Evolutionary conservation across 2,888 invertebrate species (phyloP).

Genomic region (Syrphus vitripennis): DNA sequence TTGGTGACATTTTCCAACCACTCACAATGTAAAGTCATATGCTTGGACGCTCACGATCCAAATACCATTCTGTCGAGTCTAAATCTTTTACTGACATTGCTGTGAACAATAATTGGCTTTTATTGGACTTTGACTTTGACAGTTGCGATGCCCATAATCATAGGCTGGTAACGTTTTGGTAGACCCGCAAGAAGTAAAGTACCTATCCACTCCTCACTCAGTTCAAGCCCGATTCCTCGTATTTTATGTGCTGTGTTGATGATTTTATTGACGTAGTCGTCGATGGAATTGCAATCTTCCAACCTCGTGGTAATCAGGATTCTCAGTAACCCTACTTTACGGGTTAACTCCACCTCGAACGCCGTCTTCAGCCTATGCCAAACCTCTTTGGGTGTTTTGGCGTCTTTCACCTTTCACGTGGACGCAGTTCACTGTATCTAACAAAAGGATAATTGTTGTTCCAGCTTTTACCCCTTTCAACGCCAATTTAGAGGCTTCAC

Average conservation of each 20-base stretch:
- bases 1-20: neutral
- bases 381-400: slow-evolving; percentile 72
- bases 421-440: slow-evolving; percentile 72
- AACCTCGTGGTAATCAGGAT: slow-evolving; percentile 60
- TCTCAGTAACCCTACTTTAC: slow-evolving; percentile 74
- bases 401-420: slow-evolving; percentile 73
- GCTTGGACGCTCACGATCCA: neutral
- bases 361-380: slow-evolving; percentile 73
- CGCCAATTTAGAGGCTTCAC: neutral
- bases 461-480: slow-evolving; percentile 11
- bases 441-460: slow-evolving; percentile 37
- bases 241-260: slow-evolving; percentile 74
- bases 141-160: slow-evolving; percentile 71
- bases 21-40: neutral
- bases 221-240: slow-evolving; percentile 69
- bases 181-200: slow-evolving; percentile 72
- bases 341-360: slow-evolving; percentile 74
- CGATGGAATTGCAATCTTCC: slow-evolving; percentile 72
- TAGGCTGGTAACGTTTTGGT: slow-evolving; percentile 74
- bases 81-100: neutral
- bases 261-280: slow-evolving; percentile 74
- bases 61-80: no score
- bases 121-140: no score
- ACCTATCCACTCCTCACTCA: slow-evolving; percentile 74
- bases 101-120: neutral